These are phyloP conservation scores for Labeo calbasu DNA, from an alignment of 2,797 vertebrate species.

Conservation along the genomic window DNA sequence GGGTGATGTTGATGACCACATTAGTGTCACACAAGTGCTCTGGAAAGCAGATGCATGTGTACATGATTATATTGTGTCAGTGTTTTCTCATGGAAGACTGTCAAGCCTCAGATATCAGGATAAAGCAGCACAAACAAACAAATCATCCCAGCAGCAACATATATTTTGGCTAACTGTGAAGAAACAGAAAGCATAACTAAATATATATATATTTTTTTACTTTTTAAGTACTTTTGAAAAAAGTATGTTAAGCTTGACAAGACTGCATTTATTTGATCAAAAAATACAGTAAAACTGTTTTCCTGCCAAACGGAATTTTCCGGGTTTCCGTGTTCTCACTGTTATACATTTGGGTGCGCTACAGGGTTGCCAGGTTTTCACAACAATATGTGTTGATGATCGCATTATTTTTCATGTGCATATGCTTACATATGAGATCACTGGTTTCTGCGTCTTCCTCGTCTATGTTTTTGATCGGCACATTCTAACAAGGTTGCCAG, in stretches of 20 bases:
- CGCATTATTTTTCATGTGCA: too few species aligned
- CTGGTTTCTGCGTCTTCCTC: too few species aligned
- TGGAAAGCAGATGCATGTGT: conserved; percentile 38
- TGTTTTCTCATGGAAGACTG: conserved; percentile 34
- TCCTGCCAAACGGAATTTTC: too few species aligned
- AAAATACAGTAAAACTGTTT: background rate
- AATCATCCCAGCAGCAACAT: conserved; percentile 17
- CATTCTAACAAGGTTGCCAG: too few species aligned
- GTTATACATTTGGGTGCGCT: too few species aligned
- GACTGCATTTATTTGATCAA: background rate
- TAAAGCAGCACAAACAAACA: conserved; percentile 26
- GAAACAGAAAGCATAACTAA: background rate
- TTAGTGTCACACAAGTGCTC: conserved; percentile 45
- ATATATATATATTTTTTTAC: background rate
- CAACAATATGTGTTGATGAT: too few species aligned
- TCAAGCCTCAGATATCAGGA: conserved; percentile 34
- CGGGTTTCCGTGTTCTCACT: too few species aligned
- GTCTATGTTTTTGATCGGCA: too few species aligned
- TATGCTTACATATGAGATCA: too few species aligned
- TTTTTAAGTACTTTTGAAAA: background rate
- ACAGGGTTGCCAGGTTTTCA: too few species aligned
- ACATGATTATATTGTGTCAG: conserved; percentile 39
- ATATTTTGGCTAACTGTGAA: background rate
- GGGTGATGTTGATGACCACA: conserved; percentile 41
- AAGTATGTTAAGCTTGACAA: background rate